Evolutionary conservation across 30 jellyfish, hydroid and myxozoan species (phyloP), one percentile per base, ranked within the genome.

Genomic region (Hydractinia symbiolongicarpus): DNA sequence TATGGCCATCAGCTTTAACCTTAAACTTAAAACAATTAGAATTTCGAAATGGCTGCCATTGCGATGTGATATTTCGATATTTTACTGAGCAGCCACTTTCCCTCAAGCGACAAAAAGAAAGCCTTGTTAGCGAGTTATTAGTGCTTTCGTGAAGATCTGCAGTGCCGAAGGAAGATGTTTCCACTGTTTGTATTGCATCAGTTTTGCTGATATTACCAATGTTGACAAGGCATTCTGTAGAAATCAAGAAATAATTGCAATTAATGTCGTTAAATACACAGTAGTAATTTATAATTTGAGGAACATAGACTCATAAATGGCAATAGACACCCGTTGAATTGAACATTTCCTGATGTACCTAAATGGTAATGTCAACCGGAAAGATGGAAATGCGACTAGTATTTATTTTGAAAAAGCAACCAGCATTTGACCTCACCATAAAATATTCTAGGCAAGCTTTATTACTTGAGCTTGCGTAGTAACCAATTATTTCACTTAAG

Each of bases 21-120:
- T 64, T 2, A 51, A 64, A 64, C 16, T 64, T 7, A 13, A 64
- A 64, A 64, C 74, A 64, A 64, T 64, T 51, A 51, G 52, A 44
- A 13, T 64, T 2, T n/a, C 52, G 40, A 51, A 64, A 64, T 51
- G 17, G 52, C 40, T 64, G 74, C 74, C 74, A 64, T 6, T 51
- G 52, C 19, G 74, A 64, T 13, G 74, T 64, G 74, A 64, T n/a
- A 64, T 64, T 64, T 13, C 74, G 74, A 64, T 64, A 64, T 64
- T 64, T 64, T 64, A 64, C 74, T 51, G 74, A 64, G 40, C 74
- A 64, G 19, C 40, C 16, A 13, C 40, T 64, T 30, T 30, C 44
- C 74, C 40, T 64, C 74, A 64, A 64, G 40, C 52, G 19, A 64
- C 74, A 64, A 44, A 4, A 4, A 7, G 74, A 64, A 6, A 51